A percentile compares a stretch with the other conserved stretches of the same genome.
Evolutionary conservation across 2,113 vertebrate species (phyloP).

Genomic region (Boleophthalmus pectinirostris): DNA sequence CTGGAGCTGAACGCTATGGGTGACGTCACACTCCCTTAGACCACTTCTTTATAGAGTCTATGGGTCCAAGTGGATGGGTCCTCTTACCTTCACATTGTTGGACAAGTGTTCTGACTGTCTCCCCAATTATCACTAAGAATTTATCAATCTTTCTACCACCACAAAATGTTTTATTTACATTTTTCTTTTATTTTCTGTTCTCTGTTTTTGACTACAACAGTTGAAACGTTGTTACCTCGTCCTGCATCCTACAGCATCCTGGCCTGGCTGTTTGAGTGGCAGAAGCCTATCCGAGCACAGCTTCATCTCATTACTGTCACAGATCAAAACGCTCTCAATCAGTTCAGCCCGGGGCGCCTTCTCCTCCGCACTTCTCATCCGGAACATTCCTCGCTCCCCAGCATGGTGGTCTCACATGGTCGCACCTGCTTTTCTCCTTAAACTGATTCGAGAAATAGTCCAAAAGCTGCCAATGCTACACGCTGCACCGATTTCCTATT

Average conservation of each 20-base stretch:
- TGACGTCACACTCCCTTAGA: no score
- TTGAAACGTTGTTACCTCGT: neutral
- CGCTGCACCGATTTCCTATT: conserved; percentile 20
- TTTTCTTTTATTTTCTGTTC: neutral
- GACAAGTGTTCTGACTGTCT: no score
- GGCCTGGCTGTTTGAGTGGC: neutral
- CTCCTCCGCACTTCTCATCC: conserved; percentile 15
- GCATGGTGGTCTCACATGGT: conserved; percentile 15
- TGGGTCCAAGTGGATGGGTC: no score
- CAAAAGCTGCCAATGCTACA: neutral
- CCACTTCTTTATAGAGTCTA: no score
- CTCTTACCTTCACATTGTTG: no score
- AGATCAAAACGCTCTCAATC: conserved; percentile 12
- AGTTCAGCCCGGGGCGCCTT: neutral
- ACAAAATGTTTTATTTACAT: no score
- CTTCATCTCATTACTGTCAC: conserved; percentile 8
- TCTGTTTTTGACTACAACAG: neutral
- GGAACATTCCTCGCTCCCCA: conserved; percentile 18
- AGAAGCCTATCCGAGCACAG: conserved; percentile 4
- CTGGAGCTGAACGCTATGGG: no score
- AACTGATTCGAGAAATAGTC: conserved; percentile 1
- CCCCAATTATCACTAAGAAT: no score
- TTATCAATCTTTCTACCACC: no score
- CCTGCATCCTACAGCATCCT: neutral
- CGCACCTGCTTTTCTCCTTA: conserved; percentile 20